Evolutionary conservation across 2,888 invertebrate species (phyloP).

Genomic region (Scaeva pyrastri): DNA sequence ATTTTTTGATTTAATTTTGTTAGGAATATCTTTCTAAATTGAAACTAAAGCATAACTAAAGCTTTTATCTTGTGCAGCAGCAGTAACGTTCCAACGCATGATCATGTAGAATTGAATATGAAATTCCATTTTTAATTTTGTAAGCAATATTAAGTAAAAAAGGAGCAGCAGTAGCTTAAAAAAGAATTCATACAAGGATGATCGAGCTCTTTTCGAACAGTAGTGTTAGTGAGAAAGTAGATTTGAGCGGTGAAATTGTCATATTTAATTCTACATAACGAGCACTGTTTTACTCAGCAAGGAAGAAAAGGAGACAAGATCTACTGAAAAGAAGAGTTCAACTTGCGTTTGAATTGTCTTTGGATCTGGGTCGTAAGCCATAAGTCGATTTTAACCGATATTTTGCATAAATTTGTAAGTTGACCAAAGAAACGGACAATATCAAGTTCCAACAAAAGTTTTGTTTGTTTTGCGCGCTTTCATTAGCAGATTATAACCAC

Average conservation of each 20-base stretch:
- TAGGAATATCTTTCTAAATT: constrained; percentile 63
- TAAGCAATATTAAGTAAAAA: not conserved
- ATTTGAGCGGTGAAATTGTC: not conserved
- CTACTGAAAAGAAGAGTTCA: not conserved
- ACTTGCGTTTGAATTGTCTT: too few relatives aligned
- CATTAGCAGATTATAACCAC: not conserved
- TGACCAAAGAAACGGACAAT: too few relatives aligned
- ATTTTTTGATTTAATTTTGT: constrained; percentile 41
- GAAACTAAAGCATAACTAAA: constrained; percentile 57
- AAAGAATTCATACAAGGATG: not conserved
- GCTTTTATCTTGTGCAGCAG: constrained; percentile 49
- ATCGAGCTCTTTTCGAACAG: not conserved
- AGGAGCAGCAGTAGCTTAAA: not conserved
- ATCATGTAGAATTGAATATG: constrained; percentile 26
- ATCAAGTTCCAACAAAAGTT: too few relatives aligned
- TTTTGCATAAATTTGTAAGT: too few relatives aligned
- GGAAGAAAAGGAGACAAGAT: not conserved
- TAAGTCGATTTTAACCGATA: too few relatives aligned
- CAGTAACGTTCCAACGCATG: constrained; percentile 40
- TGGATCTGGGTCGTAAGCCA: too few relatives aligned
- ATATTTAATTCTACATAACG: constrained; percentile 29
- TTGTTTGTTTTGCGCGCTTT: not conserved
- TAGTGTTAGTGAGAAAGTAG: not conserved
- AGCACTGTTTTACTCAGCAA: not conserved
- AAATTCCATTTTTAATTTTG: not conserved